Conservation (phyloP, 2,888 invertebrate genomes). For the Heliconius erato region DNA sequence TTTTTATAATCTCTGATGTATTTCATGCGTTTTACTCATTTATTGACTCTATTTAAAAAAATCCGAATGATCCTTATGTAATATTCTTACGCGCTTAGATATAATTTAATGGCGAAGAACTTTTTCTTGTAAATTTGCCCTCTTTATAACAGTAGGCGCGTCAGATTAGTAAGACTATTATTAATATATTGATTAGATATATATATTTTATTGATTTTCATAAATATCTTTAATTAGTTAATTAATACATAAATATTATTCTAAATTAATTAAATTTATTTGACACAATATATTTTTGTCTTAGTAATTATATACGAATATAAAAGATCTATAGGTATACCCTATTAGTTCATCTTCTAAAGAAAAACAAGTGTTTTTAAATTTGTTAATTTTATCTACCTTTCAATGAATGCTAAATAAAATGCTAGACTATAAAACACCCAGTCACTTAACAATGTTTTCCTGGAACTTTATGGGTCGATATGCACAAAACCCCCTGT, state of each 20-base stretch:
- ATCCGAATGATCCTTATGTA: neutral
- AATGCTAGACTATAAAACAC: constrained; percentile 42
- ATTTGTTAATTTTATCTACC: neutral
- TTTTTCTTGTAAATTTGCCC: constrained; percentile 29
- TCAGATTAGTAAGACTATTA: neutral
- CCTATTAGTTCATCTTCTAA: neutral
- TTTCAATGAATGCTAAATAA: constrained; percentile 28
- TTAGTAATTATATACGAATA: neutral
- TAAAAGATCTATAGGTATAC: neutral
- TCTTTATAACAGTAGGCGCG: constrained; percentile 15
- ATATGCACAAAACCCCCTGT: constrained; percentile 45
- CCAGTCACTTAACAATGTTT: constrained; percentile 44
- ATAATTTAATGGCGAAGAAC: neutral
- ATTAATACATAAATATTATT: neutral
- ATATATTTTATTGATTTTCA: neutral
- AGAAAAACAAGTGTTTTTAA: neutral
- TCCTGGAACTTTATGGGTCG: constrained; percentile 47
- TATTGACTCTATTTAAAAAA: neutral
- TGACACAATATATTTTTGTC: neutral
- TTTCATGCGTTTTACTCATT: neutral
- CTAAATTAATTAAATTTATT: neutral
- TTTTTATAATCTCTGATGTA: neutral
- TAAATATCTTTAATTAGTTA: neutral
- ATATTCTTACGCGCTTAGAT: neutral
- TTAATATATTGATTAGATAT: neutral